Evolutionary conservation across 2,888 invertebrate species (phyloP), one percentile per base, ranked within the genome.

Genomic region (Dinocampus coccinellae): DNA sequence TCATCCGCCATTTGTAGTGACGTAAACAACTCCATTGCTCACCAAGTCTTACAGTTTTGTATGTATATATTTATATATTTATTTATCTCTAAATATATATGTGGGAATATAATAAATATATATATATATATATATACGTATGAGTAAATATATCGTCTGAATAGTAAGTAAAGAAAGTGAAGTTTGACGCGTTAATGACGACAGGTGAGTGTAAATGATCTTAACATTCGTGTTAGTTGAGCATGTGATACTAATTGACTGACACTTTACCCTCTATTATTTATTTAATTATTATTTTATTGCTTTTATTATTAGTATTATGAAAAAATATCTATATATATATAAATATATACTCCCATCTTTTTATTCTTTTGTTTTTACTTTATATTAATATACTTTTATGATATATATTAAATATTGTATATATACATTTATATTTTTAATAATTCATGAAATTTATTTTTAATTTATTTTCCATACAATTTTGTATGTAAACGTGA

Each of bases 11-110:
- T 76, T 76, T 73, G 73, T 73, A 71, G 76, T 77, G 77, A 77
- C 78, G 77, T 76, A 79, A 78, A 79, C 78, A 78, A 77, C 78
- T 79, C 76, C 76, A 79, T 79, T 66, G 62, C n/a, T n/a, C n/a
- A n/a, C 34, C 11, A 34, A 60, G 36, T 58, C 62, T 55, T 33
- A 3, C 39, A 62, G 47, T 57, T 58, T 36, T 64, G 42, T 42
- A 47, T 33, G 11, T 29, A 63, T 63, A 69, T 39, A 29, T 53
- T 39, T 26, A 62, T 63, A 62, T 63, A 55, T 69, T 61, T 55
- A 39, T 60, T 34, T 53, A 20, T 42, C 52, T 47, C 47, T 47
- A 33, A 33, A 29, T 63, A 10, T 42, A 20, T 36, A 36, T 36
- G n/a, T n/a, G n/a, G n/a, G n/a, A n/a, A n/a, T n/a, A n/a, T 33